Conservation (phyloP, 1,140 invertebrate species). For the Drosophila punjabiensis region DNA sequence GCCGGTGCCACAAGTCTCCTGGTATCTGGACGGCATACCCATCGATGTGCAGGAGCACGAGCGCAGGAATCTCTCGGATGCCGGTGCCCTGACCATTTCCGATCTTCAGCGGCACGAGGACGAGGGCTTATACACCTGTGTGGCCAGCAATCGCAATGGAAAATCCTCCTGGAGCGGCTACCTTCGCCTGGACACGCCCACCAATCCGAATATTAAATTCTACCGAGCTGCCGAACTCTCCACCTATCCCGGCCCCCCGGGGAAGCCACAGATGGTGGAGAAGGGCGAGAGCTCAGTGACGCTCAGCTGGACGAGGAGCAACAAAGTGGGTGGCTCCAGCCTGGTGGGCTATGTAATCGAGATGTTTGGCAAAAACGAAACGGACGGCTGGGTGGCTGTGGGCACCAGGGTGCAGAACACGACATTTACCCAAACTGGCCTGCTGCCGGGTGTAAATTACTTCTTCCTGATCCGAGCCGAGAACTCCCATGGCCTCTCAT, state of each 20-base stretch:
- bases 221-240: constrained; percentile 91
- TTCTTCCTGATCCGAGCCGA: constrained; percentile 94
- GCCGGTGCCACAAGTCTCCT: constrained; percentile 91
- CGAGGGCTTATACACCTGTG: constrained; percentile 93
- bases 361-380: constrained; percentile 87
- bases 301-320: constrained; percentile 92
- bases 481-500: constrained; percentile 93
- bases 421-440: constrained; percentile 88
- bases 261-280: constrained; percentile 90
- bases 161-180: constrained; percentile 94
- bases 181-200: constrained; percentile 91
- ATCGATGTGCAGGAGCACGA: constrained; percentile 87
- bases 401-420: constrained; percentile 88
- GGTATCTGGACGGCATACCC: constrained; percentile 93
- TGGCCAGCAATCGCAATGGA: constrained; percentile 93
- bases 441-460: constrained; percentile 91
- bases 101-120: constrained; percentile 90
- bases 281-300: constrained; percentile 92
- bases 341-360: constrained; percentile 93
- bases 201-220: constrained; percentile 94
- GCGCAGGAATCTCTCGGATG: constrained; percentile 89
- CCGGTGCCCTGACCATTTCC: constrained; percentile 90
- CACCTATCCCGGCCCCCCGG: constrained; percentile 92
- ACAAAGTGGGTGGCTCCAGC: constrained; percentile 92
- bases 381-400: constrained; percentile 87